Conservation (phyloP, 92 coral and sea anemone species). For the Actinernus sp. region DNA sequence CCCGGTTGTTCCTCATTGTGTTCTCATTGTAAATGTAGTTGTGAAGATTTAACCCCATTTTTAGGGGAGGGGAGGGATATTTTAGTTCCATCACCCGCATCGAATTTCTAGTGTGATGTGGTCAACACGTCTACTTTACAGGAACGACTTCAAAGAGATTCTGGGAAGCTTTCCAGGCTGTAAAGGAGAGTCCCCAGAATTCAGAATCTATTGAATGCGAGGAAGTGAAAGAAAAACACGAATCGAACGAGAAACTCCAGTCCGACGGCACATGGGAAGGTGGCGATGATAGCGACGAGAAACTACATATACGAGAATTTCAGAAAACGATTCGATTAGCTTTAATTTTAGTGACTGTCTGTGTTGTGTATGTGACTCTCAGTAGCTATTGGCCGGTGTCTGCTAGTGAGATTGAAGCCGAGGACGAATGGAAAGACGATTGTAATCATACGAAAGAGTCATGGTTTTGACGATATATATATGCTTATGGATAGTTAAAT, state of each 20-base stretch:
- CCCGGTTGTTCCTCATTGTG: too few relatives aligned
- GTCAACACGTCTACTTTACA: not conserved
- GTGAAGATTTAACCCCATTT: too few relatives aligned
- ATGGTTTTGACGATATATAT: too few relatives aligned
- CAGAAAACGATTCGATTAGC: conserved; percentile 64
- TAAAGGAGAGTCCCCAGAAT: conserved; percentile 24
- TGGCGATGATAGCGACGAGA: conserved; percentile 78
- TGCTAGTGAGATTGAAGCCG: not conserved
- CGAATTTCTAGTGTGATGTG: too few relatives aligned
- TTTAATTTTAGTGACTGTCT: conserved; percentile 44
- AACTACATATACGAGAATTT: conserved; percentile 60
- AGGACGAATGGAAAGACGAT: conserved; percentile 7
- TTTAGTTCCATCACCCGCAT: too few relatives aligned
- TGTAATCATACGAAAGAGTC: too few relatives aligned
- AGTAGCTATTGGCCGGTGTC: conserved; percentile 35
- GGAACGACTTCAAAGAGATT: conserved; percentile 12
- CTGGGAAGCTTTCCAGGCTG: conserved; percentile 16
- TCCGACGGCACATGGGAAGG: conserved; percentile 84
- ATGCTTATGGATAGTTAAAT: too few relatives aligned
- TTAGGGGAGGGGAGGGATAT: too few relatives aligned
- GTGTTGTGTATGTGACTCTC: conserved; percentile 44
- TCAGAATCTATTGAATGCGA: conserved; percentile 45
- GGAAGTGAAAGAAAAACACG: conserved; percentile 56
- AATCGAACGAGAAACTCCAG: conserved; percentile 58
- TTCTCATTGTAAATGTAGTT: too few relatives aligned